Base-by-base conservation (phyloP, 2,113 vertebrate species). In the Carassius auratus region DNA sequence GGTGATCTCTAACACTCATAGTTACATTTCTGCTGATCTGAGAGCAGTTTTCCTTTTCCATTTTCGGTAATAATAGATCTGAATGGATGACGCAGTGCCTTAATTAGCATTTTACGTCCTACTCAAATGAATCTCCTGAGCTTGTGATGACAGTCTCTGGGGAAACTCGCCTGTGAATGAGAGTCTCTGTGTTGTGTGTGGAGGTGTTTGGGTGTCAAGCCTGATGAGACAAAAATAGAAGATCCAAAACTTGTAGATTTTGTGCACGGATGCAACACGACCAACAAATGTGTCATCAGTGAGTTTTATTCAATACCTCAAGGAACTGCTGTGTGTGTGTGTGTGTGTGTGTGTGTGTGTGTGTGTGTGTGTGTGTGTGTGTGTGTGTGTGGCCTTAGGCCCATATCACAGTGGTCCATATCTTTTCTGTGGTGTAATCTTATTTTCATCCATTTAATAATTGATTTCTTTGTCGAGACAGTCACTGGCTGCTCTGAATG, bases 401-500 rank as follows among this genome's bases (percentile, higher is more conserved):
- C n/a, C 9, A 64, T 62, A 62, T 5, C 61, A 13, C 12, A 26
- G 10, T 64, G n/a, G 17, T 14, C 4, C 10, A 55, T 59, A 59
- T 57, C 17, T 57, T 59, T 38, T 36, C 5, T 61, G 33, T 36
- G 33, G 19, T 61, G 61, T 78, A 77, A 36, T 36, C 52, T 77
- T 38, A 55, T 79, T 79, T 79, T 79, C 76, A 42, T 79, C 26
- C 15, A 42, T 79, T 42, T 79, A 79, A 62, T 62, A 8, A 79
- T 79, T 62, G 23, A 42, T 23, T 45, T 62, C 13, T 23, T 62
- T 15, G 12, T 36, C 36, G 21, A 61, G 1, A 48, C 50, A 73
- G 62, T 42, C 42, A 45, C 10, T 4, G 36, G 66, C 68, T 81
- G 26, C 36, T 68, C 85, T 82, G 42, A 76, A 86, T 86, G 57